These are phyloP conservation scores for Podarcis lilfordi DNA, from an alignment of 2,797 vertebrate species.

Conservation along the genomic window DNA sequence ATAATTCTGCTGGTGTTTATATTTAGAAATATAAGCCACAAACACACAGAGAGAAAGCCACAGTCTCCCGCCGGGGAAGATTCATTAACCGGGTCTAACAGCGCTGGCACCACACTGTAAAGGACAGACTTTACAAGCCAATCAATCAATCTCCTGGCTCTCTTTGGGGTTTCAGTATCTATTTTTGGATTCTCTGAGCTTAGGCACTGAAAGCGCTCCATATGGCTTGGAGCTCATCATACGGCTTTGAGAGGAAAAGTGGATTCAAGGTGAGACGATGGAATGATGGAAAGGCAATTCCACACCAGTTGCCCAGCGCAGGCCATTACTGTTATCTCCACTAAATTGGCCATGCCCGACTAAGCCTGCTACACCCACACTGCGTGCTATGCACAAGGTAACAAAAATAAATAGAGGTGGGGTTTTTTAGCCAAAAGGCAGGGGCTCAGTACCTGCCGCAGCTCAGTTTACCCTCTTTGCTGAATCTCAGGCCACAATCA, in stretches of 20 bases:
- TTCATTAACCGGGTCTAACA: conserved; percentile 2
- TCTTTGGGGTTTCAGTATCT: conserved; percentile 7
- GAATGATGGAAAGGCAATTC: not conserved
- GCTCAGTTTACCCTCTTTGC: not conserved
- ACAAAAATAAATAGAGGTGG: no score
- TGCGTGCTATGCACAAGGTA: no score
- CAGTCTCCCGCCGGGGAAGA: not conserved
- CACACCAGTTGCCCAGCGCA: not conserved
- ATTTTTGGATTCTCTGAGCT: conserved; percentile 14
- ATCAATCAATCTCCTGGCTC: not conserved
- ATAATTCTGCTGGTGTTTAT: not conserved
- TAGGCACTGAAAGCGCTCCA: not conserved
- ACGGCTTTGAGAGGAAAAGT: not conserved
- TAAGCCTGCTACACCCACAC: not conserved
- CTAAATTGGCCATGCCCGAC: no score
- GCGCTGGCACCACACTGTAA: not conserved
- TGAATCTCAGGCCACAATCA: not conserved
- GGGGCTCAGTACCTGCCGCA: not conserved
- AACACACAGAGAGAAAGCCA: not conserved
- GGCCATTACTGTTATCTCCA: no score
- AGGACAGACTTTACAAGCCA: not conserved
- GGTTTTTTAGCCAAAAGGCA: not conserved
- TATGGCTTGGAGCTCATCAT: not conserved
- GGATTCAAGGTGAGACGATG: not conserved
- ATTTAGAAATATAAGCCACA: not conserved